These are phyloP conservation scores for Parus major DNA, from an alignment of 2,113 vertebrate genomes.

Conservation along the genomic window DNA sequence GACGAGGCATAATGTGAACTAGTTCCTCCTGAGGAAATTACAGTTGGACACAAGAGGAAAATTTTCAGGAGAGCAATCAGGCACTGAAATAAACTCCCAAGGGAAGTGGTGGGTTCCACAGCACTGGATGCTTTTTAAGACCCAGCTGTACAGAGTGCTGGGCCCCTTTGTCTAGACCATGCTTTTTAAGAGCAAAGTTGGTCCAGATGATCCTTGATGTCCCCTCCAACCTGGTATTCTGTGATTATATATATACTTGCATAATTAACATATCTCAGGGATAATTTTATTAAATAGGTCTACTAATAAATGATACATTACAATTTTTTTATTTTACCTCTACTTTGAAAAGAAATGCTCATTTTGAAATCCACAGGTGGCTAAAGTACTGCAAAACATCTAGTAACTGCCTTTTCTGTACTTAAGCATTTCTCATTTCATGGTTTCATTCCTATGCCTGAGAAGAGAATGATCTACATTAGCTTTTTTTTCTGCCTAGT, in stretches of 20 bases:
- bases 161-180: background rate
- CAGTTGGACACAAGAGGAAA: background rate
- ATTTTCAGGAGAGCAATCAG: background rate
- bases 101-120: background rate
- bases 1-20: fast-evolving
- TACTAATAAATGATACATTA: background rate
- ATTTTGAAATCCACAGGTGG: background rate
- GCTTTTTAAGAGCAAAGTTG: background rate
- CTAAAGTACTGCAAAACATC: background rate
- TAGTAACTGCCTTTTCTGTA: background rate
- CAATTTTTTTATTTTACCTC: background rate
- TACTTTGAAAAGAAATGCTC: background rate
- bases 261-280: background rate
- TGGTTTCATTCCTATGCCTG: background rate
- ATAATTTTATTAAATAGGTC: background rate
- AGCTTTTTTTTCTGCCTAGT: background rate
- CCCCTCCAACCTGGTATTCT: background rate
- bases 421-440: background rate
- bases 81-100: background rate
- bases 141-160: background rate
- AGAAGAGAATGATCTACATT: background rate
- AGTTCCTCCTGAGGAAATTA: background rate
- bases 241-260: background rate
- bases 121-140: background rate
- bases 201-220: background rate